Evolutionary conservation across 1,140 invertebrate genomes (phyloP), one percentile per base, ranked within the genome.

Genomic region (Limonius californicus): DNA sequence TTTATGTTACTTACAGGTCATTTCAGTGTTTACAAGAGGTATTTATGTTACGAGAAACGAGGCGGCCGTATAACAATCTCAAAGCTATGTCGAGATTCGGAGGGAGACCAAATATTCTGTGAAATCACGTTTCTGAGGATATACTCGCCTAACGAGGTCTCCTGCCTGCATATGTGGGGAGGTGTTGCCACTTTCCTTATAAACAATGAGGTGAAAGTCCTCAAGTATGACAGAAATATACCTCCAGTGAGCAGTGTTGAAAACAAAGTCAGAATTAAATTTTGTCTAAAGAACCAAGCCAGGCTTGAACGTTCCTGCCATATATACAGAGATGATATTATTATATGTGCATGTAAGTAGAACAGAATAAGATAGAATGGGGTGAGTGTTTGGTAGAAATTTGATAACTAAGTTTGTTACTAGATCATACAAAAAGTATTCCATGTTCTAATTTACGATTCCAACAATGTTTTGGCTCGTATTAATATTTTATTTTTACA

Each of bases 111-210:
- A 21, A 62, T 65, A 21, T 56, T 74, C 14, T 68, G 64, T 18
- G 69, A 76, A 64, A 67, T 73, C 8, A 73, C 72, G 61, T 74
- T 72, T 43, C 65, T 70, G 7, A 56, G 74, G 55, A 72, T 76
- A 15, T 76, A 76, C 59, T 76, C 74, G 0, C 73, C 73, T 1
- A 58, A 66, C 12, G 68, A 67, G 61, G 67, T 74, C 12, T 74
- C 71, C 12, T 70, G 71, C 42, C 68, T 73, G 45, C 67, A 70
- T 23, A 73, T 75, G 60, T 74, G 72, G 70, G 64, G 74, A 50
- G 72, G 68, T 21, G 54, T 69, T 32, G 74, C 73, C 62, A 69
- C 69, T 0, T 63, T 74, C 35, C 43, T 76, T 32, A 69, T 75
- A 14, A 72, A 73, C 62, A 70, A 68, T 60, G 70, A 70, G 50